Base-by-base conservation (phyloP, 2,797 vertebrate genomes). In the Lycodopsis pacificus region DNA sequence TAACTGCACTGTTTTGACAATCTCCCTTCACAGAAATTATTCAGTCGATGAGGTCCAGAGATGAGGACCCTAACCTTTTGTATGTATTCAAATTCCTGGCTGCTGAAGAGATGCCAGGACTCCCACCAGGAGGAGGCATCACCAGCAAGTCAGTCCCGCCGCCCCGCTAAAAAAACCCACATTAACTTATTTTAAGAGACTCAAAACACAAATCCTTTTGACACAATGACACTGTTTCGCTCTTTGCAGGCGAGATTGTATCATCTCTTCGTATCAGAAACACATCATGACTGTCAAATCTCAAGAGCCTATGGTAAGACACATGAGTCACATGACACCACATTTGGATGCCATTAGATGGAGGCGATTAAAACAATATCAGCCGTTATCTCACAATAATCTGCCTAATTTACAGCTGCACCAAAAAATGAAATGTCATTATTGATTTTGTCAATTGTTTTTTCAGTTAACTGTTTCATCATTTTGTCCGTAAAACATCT, bases 101-200 rank as follows among this genome's bases (percentile, higher is more conserved):
- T 11, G 91, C 93, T 17, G 95, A 96, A 46, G 75, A 90, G 34
- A 93, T 96, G 27, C 93, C 91, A 0, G 94, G 94, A 40, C 94
- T 97, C 20, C 97, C 96, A 76, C 94, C 95, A n/a, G 96, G 96
- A 44, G 96, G 96, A 19, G 96, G 96, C 27, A 89, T 97, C 81
- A 93, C 94, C 70, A 96, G 96, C 96, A 93, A 95, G 94, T 97
- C 73, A 95, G 96, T 57, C 38, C 30, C 2, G 2, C 22, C 49
- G 20, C 11, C 25, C 53, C 53, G 13, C 22, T 9, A 15, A 64
- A 32, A 14, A 22, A 4, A 30, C 30, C 4, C 1, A 34, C 2
- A 58, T 15, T 14, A 0, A 7, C 7, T 1, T 25, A 0, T 10
- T 19, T 67, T n/a, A 11, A n/a, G 7, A 11, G 19, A 40, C 64